Evolutionary conservation across 2,113 vertebrate species (phyloP).

Genomic region (Sorex fumeus): DNA sequence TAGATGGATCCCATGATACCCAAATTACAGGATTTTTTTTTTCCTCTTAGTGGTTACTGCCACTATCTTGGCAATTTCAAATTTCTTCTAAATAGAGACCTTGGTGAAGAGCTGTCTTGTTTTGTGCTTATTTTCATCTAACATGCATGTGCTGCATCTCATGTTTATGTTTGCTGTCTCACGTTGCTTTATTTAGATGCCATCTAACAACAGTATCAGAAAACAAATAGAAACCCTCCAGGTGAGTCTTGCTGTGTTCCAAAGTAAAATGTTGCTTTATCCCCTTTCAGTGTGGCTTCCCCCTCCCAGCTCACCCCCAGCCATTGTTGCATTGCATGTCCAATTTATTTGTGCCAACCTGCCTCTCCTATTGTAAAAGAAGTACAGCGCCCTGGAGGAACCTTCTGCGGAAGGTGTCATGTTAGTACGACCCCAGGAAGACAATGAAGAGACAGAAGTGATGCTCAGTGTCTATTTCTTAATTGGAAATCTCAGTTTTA

Average conservation of each 20-base stretch:
- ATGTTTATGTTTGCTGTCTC: constrained; percentile 95
- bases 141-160: constrained; percentile 94
- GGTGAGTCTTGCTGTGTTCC: constrained; percentile 93
- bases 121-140: constrained; percentile 93
- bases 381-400: constrained; percentile 14
- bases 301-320: not conserved
- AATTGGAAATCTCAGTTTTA: not conserved
- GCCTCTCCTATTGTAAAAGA: constrained; percentile 42
- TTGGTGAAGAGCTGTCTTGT: constrained; percentile 88
- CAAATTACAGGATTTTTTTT: constrained; percentile 29
- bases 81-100: constrained; percentile 92
- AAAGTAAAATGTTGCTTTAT: constrained; percentile 86
- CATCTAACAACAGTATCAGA: constrained; percentile 99
- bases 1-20: not conserved
- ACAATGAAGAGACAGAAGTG: constrained; percentile 58
- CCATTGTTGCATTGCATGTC: constrained; percentile 83
- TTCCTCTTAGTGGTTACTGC: not conserved
- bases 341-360: constrained; percentile 73
- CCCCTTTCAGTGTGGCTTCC: constrained; percentile 78
- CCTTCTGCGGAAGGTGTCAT: constrained; percentile 59
- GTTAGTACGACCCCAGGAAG: constrained; percentile 59
- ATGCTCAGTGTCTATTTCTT: not conserved
- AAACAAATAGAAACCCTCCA: constrained; percentile 99
- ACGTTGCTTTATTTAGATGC: constrained; percentile 99
- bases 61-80: constrained; percentile 58